These are phyloP conservation scores for Ardeotis arabs DNA, from an alignment of 2,113 vertebrate genomes.

Conservation along the genomic window DNA sequence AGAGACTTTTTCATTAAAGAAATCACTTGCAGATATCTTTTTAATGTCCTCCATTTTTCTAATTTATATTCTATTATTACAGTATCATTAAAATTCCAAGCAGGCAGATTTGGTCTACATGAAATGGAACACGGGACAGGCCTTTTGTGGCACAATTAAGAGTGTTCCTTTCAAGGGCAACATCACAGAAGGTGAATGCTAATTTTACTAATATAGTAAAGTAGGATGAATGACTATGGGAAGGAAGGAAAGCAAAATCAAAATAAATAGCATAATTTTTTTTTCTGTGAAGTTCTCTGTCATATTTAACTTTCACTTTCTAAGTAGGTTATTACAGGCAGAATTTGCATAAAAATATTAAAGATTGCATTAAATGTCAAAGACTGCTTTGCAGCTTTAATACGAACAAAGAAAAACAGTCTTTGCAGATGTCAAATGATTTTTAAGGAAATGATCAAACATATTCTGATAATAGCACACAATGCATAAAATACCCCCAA, in stretches of 20 bases:
- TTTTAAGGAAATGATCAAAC: slow-evolving; percentile 18
- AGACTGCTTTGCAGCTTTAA: not conserved
- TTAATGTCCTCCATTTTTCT: slow-evolving; percentile 35
- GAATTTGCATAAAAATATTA: slow-evolving; percentile 52
- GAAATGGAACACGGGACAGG: not conserved
- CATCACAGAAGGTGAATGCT: slow-evolving; percentile 3
- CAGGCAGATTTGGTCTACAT: slow-evolving; percentile 30
- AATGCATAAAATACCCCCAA: not conserved
- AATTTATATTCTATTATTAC: slow-evolving; percentile 58
- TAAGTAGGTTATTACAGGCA: slow-evolving; percentile 12
- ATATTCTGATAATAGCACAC: not conserved
- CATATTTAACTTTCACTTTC: slow-evolving; percentile 25
- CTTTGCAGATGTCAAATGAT: slow-evolving; percentile 13
- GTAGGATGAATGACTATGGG: not conserved
- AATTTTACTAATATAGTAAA: slow-evolving; percentile 47
- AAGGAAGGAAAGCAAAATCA: not conserved
- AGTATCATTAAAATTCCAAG: slow-evolving; percentile 53
- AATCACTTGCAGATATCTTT: slow-evolving; percentile 32
- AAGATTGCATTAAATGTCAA: not conserved
- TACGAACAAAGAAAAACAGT: not conserved
- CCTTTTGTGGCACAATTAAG: slow-evolving; percentile 51
- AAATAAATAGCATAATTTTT: not conserved
- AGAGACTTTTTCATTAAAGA: not conserved
- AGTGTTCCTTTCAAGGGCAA: slow-evolving; percentile 44
- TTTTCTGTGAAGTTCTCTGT: not conserved